phyloP scores from a whole-genome alignment of 2,113 vertebrate genomes.

The Marmota flaviventris region DNA sequence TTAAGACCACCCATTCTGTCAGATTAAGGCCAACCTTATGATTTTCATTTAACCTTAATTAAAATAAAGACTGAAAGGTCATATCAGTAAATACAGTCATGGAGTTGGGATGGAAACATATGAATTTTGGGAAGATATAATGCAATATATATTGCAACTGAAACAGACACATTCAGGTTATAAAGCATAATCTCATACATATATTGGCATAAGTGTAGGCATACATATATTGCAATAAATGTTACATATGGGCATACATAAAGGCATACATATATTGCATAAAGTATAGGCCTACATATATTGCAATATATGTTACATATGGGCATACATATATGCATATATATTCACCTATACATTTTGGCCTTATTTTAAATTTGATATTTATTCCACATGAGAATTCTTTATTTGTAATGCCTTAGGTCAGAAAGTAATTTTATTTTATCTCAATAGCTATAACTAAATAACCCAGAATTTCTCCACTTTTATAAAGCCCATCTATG shows the following conservation, averaged over 20 bases:
- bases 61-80: background rate
- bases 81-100: background rate
- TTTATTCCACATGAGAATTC: background rate
- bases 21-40: background rate
- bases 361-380: background rate
- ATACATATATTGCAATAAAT: too few species aligned
- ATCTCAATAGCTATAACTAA: background rate
- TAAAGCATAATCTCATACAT: too few species aligned
- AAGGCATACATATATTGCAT: background rate
- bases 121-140: background rate
- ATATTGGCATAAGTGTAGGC: too few species aligned
- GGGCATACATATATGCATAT: too few species aligned
- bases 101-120: too few species aligned
- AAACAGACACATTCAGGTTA: too few species aligned
- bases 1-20: background rate
- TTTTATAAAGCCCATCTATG: background rate
- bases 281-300: too few species aligned
- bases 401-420: background rate
- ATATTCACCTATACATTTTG: background rate
- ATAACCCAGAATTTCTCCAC: background rate
- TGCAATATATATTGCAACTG: background rate
- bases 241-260: too few species aligned
- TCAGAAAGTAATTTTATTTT: background rate
- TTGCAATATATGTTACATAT: too few species aligned
- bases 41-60: background rate